These are phyloP conservation scores for Phrynocephalus forsythii DNA, from an alignment of 2,797 vertebrate genomes.

Conservation along the genomic window DNA sequence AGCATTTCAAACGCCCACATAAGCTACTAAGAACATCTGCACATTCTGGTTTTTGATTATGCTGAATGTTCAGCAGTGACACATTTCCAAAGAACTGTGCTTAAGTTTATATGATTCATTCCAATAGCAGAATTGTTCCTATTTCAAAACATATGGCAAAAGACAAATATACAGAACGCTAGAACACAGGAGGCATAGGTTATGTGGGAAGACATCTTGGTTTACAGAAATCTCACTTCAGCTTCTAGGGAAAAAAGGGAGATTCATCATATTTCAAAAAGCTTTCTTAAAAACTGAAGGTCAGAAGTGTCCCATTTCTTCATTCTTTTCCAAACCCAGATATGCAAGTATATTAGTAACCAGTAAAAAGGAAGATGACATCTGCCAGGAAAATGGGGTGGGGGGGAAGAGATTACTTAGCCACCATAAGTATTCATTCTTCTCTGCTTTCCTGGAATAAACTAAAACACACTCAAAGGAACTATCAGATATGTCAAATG, in stretches of 20 bases:
- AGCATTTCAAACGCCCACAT: background rate
- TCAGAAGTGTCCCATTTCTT: background rate
- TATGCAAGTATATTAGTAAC: background rate
- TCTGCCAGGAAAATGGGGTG: conserved; percentile 11
- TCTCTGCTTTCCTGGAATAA: conserved; percentile 32
- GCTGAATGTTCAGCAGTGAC: background rate
- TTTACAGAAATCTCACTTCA: background rate
- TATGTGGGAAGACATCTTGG: background rate
- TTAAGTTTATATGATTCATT: background rate
- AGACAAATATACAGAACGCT: background rate
- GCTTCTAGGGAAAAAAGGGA: background rate
- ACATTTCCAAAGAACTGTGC: background rate
- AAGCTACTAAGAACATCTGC: background rate
- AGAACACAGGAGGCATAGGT: background rate
- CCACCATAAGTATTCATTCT: conserved; percentile 28
- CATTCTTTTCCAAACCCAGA: background rate
- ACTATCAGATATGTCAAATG: background rate
- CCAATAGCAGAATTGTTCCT: background rate
- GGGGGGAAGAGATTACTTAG: background rate
- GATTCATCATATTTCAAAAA: background rate
- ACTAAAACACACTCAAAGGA: conserved; percentile 27
- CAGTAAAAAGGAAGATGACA: conserved; percentile 8
- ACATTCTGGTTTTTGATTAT: background rate
- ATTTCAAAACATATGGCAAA: conserved; percentile 4
- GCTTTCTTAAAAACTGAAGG: background rate